A percentile compares a stretch with the other conserved stretches of the same genome.
phyloP scores from a whole-genome alignment of 2,113 vertebrate genomes.

The Dolichallabes microphthalmus region DNA sequence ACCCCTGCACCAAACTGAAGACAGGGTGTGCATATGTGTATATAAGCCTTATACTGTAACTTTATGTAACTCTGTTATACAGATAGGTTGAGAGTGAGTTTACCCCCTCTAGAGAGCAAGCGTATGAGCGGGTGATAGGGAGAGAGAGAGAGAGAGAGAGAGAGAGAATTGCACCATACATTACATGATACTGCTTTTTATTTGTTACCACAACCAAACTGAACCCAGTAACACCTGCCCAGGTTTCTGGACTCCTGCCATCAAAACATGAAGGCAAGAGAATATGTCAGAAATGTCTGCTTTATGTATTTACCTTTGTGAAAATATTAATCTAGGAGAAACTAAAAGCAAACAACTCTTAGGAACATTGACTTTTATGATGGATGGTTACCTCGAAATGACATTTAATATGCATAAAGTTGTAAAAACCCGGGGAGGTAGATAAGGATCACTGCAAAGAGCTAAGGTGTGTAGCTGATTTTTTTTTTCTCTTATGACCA shows the following conservation, averaged over 20 bases:
- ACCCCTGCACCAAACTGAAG: constrained; percentile 60
- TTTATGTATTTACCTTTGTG: neutral
- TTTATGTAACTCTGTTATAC: constrained; percentile 60
- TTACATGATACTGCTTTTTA: constrained; percentile 44
- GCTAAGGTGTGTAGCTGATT: constrained; percentile 2
- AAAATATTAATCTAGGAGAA: neutral
- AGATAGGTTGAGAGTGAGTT: constrained; percentile 56
- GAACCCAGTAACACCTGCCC: constrained; percentile 35
- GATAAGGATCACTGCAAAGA: constrained; percentile 16
- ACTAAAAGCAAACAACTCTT: neutral
- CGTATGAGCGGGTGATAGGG: neutral
- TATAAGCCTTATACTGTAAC: constrained; percentile 70
- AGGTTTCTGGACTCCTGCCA: constrained; percentile 29
- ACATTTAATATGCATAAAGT: neutral
- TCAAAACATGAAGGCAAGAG: neutral
- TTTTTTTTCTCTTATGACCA: neutral
- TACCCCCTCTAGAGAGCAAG: constrained; percentile 53
- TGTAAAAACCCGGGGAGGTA: constrained; percentile 28
- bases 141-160: constrained; percentile 2
- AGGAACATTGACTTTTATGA: constrained; percentile 6
- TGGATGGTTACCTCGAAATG: constrained; percentile 25
- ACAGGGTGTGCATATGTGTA: constrained; percentile 59
- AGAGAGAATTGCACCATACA: constrained; percentile 47
- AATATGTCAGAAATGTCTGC: neutral
- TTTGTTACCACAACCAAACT: constrained; percentile 39